Percentiles rank a stretch among this genome's conserved stretches.
Conservation (phyloP, 2,113 vertebrate genomes). For the Camelus bactrianus region DNA sequence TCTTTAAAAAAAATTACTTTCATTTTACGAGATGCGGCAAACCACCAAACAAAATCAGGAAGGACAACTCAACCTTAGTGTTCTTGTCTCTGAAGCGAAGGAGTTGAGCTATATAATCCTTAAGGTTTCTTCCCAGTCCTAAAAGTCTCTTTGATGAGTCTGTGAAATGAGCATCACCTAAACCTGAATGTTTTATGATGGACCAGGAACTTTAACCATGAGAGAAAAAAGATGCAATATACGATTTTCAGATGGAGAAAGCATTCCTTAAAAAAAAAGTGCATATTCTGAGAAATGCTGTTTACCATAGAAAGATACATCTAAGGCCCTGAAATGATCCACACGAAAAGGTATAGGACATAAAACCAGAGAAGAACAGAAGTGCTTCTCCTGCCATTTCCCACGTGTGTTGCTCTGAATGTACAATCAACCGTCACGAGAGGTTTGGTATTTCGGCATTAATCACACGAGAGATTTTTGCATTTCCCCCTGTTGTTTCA, state of each 20-base stretch:
- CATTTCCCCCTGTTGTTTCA: constrained; percentile 57
- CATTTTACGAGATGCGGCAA: not conserved
- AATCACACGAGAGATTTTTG: not conserved
- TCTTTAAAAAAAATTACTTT: not conserved
- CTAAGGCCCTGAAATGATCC: not conserved
- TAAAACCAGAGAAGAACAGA: not conserved
- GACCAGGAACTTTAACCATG: constrained; percentile 4
- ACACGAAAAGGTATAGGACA: not conserved
- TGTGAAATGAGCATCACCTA: constrained; percentile 13
- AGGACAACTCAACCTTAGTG: not conserved
- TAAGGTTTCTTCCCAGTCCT: not conserved
- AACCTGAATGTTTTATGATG: constrained; percentile 9
- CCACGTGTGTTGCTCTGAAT: not conserved
- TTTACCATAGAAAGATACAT: constrained; percentile 43
- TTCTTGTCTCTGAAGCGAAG: not conserved
- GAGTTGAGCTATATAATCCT: not conserved
- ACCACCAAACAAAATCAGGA: not conserved
- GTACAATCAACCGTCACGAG: not conserved
- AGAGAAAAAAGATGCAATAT: not conserved
- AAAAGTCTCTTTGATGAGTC: not conserved
- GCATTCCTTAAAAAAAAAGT: constrained; percentile 5
- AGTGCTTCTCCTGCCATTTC: not conserved
- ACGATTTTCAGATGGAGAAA: constrained; percentile 31
- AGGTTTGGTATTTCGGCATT: constrained; percentile 1
- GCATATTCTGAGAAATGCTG: constrained; percentile 25